Base-by-base conservation (phyloP, 1,140 invertebrate species). In the Drosophila fuyamai region DNA sequence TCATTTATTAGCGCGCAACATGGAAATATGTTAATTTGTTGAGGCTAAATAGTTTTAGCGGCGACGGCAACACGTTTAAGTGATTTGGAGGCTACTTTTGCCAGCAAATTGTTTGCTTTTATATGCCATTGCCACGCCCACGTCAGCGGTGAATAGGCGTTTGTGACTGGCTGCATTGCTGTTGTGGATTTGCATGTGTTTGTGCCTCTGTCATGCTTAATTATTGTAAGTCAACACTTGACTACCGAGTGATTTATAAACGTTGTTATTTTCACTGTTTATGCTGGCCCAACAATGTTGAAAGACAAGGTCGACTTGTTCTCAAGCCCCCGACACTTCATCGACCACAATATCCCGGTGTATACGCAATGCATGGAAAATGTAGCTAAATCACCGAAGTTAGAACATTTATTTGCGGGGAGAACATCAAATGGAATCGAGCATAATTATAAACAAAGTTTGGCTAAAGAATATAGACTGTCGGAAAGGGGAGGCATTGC, bases 181-280 rank as follows among this genome's bases (percentile, higher is more conserved):
- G 23, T 23, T 3, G 60, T 38, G 16, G 53, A 29, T 65, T 14
- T 44, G 48, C 46, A 18, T 18, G 27, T 44, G 55, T 23, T 36
- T 51, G 59, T 40, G 56, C 53, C 48, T 38, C 41, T 83, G 81
- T 67, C 60, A 79, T 53, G 65, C 60, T 61, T 76, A 88, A 88
- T 88, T 76, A 76, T 76, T 86, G 60, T 43, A 61, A 88, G 65
- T 86, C 82, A 88, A 79, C 79, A 88, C 79, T 88, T 72, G 66
- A 78, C 56, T 74, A 29, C 44, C 50, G 40, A 79, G 68, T 86
- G 82, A 86, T 86, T 86, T 86, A 86, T 48, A 57, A 51, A 27
- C 32, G 61, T 46, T 61, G 74, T 58, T 73, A 72, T 43, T 71
- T 32, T 14, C 66, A 41, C 53, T 57, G 67, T 36, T 71, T 71